Percentiles rank a stretch among this genome's conserved stretches.
Conservation (phyloP, 1,140 invertebrate genomes). For the Fopius arisanus region DNA sequence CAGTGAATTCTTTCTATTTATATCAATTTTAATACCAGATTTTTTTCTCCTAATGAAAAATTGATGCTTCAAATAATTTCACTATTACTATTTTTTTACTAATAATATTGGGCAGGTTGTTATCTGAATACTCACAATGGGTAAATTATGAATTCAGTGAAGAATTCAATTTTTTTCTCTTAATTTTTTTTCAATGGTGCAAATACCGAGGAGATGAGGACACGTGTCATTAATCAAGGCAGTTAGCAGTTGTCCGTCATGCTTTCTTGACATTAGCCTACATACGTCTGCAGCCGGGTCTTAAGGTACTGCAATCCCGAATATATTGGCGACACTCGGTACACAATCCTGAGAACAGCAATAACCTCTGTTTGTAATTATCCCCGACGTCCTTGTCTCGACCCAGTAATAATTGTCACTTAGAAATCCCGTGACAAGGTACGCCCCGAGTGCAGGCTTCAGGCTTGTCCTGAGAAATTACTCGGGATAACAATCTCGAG, state of each 20-base stretch:
- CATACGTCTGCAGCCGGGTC: conserved; percentile 36
- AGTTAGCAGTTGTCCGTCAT: conserved; percentile 41
- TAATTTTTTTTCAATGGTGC: no score
- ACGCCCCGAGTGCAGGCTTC: not conserved
- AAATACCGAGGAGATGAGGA: conserved; percentile 44
- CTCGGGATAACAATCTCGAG: not conserved
- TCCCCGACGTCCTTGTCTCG: not conserved
- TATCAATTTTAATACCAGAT: no score
- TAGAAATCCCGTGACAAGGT: not conserved
- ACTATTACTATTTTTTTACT: no score
- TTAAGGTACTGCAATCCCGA: not conserved
- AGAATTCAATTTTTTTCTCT: no score
- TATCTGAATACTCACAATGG: no score
- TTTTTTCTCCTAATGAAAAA: no score
- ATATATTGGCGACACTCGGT: no score
- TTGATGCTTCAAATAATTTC: no score
- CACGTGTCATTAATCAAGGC: conserved; percentile 51
- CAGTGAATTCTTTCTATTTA: no score
- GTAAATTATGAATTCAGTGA: no score
- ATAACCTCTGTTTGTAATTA: not conserved
- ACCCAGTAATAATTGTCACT: not conserved
- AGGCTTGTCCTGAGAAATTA: not conserved
- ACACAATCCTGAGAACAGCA: not conserved
- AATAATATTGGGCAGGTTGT: no score
- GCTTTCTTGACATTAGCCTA: conserved; percentile 57